Evolutionary conservation across 1,140 invertebrate genomes (phyloP).

Genomic region (Drosophila sechellia): DNA sequence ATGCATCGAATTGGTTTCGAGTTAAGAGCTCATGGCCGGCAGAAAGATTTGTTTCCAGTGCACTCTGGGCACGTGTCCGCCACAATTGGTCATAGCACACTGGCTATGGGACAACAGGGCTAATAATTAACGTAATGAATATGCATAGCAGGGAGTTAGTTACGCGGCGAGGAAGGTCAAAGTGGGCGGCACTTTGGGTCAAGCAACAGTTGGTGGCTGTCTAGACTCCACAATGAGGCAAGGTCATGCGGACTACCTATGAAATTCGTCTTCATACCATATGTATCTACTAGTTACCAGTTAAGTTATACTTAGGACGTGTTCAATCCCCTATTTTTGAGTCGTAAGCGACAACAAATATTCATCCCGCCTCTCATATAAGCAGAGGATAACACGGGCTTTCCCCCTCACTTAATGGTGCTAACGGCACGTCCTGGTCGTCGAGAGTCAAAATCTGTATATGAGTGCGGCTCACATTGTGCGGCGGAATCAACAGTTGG

Average conservation of each 20-base stretch:
- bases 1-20: background rate
- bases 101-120: background rate
- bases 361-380: background rate
- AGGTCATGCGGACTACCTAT: background rate
- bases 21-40: background rate
- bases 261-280: background rate
- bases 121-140: slow-evolving; percentile 54
- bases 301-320: background rate
- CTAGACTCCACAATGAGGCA: slow-evolving; percentile 7
- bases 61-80: slow-evolving; percentile 43
- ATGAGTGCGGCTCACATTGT: slow-evolving; percentile 1
- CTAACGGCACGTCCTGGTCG: slow-evolving; percentile 26
- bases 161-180: slow-evolving; percentile 6
- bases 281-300: background rate
- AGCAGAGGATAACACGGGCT: background rate
- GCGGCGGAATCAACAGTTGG: slow-evolving; percentile 65
- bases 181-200: slow-evolving; percentile 10
- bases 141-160: slow-evolving; percentile 11
- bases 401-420: background rate
- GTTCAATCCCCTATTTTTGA: background rate
- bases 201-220: slow-evolving; percentile 31
- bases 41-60: background rate
- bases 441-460: slow-evolving; percentile 29
- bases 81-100: slow-evolving; percentile 20
- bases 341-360: background rate